A percentile compares a stretch with the other conserved stretches of the same genome.
phyloP scores from a whole-genome alignment of 92 coral and sea anemone genomes.

The Phenganax stokvisi region DNA sequence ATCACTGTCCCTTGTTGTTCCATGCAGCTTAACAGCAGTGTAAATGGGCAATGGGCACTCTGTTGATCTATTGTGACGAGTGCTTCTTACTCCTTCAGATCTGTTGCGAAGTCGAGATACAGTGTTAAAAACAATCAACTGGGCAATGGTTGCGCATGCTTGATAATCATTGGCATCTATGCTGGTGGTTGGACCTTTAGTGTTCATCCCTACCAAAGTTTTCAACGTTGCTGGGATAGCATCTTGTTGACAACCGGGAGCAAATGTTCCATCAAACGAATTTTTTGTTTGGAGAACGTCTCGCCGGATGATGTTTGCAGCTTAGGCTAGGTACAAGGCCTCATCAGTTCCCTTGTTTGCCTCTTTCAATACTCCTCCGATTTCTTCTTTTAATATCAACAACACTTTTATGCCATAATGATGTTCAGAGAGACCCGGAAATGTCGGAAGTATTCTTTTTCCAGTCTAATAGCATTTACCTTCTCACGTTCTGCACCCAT shows the following conservation, averaged over 20 bases:
- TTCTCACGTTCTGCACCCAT: not conserved
- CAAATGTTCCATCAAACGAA: conserved; percentile 48
- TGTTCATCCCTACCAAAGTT: conserved; percentile 44
- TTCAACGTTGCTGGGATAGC: conserved; percentile 45
- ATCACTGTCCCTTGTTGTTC: too few relatives aligned
- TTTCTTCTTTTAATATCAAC: not conserved
- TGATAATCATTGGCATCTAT: conserved; percentile 38
- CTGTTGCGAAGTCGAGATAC: conserved; percentile 16
- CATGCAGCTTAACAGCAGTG: too few relatives aligned
- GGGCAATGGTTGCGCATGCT: conserved; percentile 56
- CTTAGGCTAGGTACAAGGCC: conserved; percentile 52
- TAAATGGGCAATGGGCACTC: too few relatives aligned
- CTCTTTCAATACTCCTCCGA: not conserved
- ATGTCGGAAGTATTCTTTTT: not conserved
- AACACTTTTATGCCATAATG: not conserved
- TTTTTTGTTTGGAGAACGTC: conserved; percentile 52
- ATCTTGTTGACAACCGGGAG: conserved; percentile 29
- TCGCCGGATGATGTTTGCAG: conserved; percentile 51
- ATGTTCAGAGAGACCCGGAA: not conserved
- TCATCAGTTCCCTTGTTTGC: conserved; percentile 43
- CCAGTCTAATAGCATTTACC: not conserved
- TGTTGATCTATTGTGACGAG: too few relatives aligned
- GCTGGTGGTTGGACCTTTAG: conserved; percentile 42
- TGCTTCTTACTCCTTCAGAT: too few relatives aligned
- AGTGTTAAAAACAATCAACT: conserved; percentile 54